Conservation (phyloP, 2,797 vertebrate genomes). For the Lagodon rhomboides region DNA sequence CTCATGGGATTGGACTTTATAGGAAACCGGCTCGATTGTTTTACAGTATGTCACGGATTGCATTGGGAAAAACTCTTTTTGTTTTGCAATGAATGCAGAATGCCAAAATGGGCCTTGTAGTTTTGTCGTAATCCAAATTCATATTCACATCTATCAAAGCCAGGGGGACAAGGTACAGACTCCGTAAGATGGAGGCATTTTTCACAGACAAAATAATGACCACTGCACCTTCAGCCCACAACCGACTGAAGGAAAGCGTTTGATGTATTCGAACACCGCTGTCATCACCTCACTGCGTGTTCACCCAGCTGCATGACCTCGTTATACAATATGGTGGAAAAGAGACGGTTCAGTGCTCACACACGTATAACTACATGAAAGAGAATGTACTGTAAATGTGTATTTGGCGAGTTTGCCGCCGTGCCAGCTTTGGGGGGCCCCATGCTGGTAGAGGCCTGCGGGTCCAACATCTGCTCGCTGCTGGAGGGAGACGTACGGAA, state of each 20-base stretch:
- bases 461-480: conserved; percentile 78
- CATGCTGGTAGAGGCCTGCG: conserved; percentile 70
- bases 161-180: neutral
- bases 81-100: conserved; percentile 11
- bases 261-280: conserved; percentile 2
- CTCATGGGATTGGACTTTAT: conserved; percentile 10
- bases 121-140: conserved; percentile 16
- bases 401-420: conserved; percentile 37
- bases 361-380: neutral
- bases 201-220: neutral
- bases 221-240: neutral
- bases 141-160: neutral
- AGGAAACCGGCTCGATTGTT: conserved; percentile 10
- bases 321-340: conserved; percentile 6
- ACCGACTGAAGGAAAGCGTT: conserved; percentile 4
- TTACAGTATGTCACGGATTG: conserved; percentile 15
- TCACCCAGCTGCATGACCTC: conserved; percentile 22
- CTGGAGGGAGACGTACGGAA: conserved; percentile 56
- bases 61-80: conserved; percentile 4
- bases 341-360: conserved; percentile 7
- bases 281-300: conserved; percentile 1
- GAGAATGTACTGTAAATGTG: neutral
- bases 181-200: neutral
- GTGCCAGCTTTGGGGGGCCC: conserved; percentile 52
- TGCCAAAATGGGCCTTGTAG: neutral